Base-by-base conservation (phyloP, 1,140 invertebrate species). In the Euura lappo region DNA sequence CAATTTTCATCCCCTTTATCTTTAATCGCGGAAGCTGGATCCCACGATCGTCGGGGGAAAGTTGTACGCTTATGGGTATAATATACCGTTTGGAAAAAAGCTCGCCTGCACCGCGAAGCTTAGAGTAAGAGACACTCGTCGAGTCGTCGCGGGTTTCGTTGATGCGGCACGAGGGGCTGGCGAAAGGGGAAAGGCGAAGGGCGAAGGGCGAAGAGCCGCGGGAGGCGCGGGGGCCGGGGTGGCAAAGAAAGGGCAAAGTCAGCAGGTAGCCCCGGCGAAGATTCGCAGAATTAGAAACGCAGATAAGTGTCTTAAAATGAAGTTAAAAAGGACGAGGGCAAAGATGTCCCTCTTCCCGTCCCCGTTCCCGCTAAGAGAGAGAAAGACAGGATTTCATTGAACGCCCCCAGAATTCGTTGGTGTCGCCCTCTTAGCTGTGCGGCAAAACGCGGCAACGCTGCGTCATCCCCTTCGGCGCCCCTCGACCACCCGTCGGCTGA, bases 391-490 rank as follows among this genome's bases (percentile, higher is more conserved):
- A 79, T 82, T 80, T 82, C 81, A 85, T 85, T 79, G 84, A 86
- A 85, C 80, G 78, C 71, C 65, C 72, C 76, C 77, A 78, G 82
- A 85, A 85, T 79, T 82, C 78, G 77, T 80, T 77, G 77, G 84
- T 84, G 84, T 82, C 84, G 84, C 84, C 78, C 66, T 60, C 79
- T 68, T 71, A 76, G 73, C 77, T 81, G 79, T 80, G 81, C 81
- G 79, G 76, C 77, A 79, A n/a, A 8, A 44, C 71, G 72, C 72
- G 71, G 66, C 70, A 74, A 71, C 70, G 68, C 45, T 71, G 71
- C 71, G 44, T 60, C 51, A 60, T 60, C 51, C 51, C 51, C 51
- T n/a, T 60, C 51, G 47, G 47, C 47, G 47, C 47, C 47, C 47
- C 47, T 51, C 47, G 28, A 28, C 28, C 28, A 51, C n/a, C 65